phyloP scores from a whole-genome alignment of 2,113 vertebrate genomes.

The Psilopsiagon aymara region DNA sequence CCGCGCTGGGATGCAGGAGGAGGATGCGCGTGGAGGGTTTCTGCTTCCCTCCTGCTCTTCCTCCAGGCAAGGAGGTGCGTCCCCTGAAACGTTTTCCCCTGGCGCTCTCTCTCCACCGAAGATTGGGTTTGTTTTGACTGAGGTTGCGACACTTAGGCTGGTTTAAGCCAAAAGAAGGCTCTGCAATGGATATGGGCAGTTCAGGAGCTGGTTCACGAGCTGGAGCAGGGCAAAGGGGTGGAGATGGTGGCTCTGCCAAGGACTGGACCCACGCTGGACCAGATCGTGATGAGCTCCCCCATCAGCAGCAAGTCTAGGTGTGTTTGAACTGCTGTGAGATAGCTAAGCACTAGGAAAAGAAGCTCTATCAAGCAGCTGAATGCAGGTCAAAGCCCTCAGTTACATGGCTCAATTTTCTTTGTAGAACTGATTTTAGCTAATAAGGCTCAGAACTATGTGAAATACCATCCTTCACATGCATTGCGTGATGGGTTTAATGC shows the following conservation, averaged over 20 bases:
- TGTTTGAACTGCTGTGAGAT: not conserved
- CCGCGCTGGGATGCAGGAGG: not conserved
- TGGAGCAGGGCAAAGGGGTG: not conserved
- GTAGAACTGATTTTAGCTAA: not conserved
- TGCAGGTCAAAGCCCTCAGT: not conserved
- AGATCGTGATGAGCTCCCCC: not conserved
- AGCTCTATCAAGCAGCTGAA: not conserved
- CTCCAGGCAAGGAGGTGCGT: too few relatives aligned
- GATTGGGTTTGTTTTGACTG: not conserved
- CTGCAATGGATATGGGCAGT: rapidly evolving
- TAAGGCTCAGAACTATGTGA: not conserved
- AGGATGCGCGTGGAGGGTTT: not conserved
- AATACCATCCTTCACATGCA: not conserved
- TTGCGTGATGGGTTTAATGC: not conserved
- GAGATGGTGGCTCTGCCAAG: not conserved
- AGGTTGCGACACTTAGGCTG: rapidly evolving
- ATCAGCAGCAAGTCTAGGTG: not conserved
- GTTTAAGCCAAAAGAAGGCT: not conserved
- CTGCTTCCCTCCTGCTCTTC: too few relatives aligned
- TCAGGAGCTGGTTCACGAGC: not conserved
- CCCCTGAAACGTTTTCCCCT: not conserved
- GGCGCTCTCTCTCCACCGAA: rapidly evolving
- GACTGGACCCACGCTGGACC: not conserved
- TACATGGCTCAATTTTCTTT: rapidly evolving
- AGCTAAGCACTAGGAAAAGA: not conserved